phyloP scores from a whole-genome alignment of 1,140 invertebrate species.

The Trachymyrmex cornetzi region DNA sequence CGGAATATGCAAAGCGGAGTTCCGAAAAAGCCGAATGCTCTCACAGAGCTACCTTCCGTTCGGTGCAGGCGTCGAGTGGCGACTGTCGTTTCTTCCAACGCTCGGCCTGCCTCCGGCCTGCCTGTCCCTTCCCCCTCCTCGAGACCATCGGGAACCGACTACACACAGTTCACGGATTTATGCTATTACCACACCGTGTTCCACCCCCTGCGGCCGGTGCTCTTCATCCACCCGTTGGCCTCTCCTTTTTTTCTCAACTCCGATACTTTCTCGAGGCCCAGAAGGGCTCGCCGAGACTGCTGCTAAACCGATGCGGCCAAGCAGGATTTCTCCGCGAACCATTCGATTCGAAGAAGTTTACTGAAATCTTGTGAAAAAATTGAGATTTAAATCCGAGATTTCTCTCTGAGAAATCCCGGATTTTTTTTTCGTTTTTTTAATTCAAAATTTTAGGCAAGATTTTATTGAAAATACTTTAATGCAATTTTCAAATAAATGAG shows the following conservation, averaged over 20 bases:
- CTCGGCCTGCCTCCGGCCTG: constrained; percentile 74
- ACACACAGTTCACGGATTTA: constrained; percentile 84
- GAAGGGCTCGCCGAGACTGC: not conserved
- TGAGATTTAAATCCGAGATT: too few relatives aligned
- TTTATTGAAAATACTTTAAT: too few relatives aligned
- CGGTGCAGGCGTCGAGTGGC: constrained; percentile 84
- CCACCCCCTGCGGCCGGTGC: constrained; percentile 71
- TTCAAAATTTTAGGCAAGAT: too few relatives aligned
- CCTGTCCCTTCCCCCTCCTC: constrained; percentile 75
- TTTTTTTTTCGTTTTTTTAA: too few relatives aligned
- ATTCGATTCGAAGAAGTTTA: too few relatives aligned
- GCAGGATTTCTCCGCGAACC: not conserved
- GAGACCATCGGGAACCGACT: constrained; percentile 68
- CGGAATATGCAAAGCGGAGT: constrained; percentile 31
- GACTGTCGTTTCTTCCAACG: constrained; percentile 84
- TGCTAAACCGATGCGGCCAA: not conserved
- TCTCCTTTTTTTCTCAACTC: constrained; percentile 33
- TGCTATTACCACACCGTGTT: constrained; percentile 86
- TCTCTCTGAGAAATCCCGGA: too few relatives aligned
- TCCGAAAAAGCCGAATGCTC: constrained; percentile 67
- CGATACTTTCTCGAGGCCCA: not conserved
- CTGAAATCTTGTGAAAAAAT: too few relatives aligned
- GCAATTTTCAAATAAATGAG: too few relatives aligned
- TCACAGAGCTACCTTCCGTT: constrained; percentile 77
- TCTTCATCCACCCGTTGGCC: constrained; percentile 66